Base-by-base conservation (phyloP, 2,797 vertebrate genomes). In the Siniperca scherzeri region DNA sequence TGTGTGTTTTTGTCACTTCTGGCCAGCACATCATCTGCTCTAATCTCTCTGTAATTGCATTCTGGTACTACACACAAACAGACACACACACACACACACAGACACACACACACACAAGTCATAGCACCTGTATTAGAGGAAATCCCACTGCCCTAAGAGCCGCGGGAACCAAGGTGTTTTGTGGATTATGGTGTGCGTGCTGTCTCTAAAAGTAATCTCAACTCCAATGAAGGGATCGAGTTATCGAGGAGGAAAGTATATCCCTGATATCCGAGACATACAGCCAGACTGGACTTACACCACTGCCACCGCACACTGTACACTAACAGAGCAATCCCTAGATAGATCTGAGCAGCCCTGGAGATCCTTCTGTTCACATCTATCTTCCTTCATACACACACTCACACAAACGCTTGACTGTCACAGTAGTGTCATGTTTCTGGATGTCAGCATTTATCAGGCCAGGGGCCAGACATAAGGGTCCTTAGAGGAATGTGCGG, bases 381-480 rank as follows among this genome's bases (percentile, higher is more conserved):
- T 67, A 55, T 88, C 81, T 82, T 74, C 30, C 73, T 84, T 50
- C 42, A 30, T 55, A 70, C 67, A 70, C 61, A 81, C 55, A 64
- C 57, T 27, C 67, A 73, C 83, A 65, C 74, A 86, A 22, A 78
- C 11, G 33, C 74, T 40, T 83, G 83, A 84, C 83, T 80, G 84
- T 93, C 87, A 89, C 84, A 83, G 84, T 56, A 48, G 91, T 90
- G 88, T 93, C 87, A 78, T 87, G 86, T 94, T 95, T 94, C 91
- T 82, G 74, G 68, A 78, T 87, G 91, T 95, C 94, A 94, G 95
- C 94, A 69, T 92, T 94, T 95, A 89, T 94, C 90, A 88, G 89
- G 77, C 89, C 82, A 82, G 88, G 68, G 91, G 84, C 88, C 85
- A 89, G 92, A 91, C 90, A 66, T 70, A 44, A 82, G 83, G 80